phyloP scores from a whole-genome alignment of 2,888 invertebrate species.

The Yponomeuta plumbellus region DNA sequence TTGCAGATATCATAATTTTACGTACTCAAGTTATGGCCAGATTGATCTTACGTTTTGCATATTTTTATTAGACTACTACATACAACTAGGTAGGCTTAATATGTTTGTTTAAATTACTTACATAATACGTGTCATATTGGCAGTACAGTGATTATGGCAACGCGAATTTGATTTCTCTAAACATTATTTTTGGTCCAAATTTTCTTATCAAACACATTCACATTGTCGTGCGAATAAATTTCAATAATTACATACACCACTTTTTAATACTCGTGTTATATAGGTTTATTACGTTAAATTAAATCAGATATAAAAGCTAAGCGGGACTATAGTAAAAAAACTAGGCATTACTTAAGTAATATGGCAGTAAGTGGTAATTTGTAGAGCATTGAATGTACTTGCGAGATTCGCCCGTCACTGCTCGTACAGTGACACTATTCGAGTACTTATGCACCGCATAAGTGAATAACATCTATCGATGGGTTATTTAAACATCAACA shows the following conservation, averaged over 20 bases:
- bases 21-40: slow-evolving; percentile 9
- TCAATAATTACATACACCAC: slow-evolving; percentile 66
- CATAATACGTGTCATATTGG: slow-evolving; percentile 45
- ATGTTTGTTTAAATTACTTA: slow-evolving; percentile 38
- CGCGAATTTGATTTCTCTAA: slow-evolving; percentile 71
- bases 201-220: slow-evolving; percentile 48
- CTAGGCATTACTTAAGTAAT: slow-evolving; percentile 63
- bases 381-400: slow-evolving; percentile 29
- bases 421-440: slow-evolving; percentile 40
- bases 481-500: slow-evolving; percentile 50
- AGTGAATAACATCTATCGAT: slow-evolving; percentile 61
- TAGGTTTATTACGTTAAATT: slow-evolving; percentile 38
- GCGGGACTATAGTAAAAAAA: slow-evolving; percentile 59
- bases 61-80: neutral
- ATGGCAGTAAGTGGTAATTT: slow-evolving; percentile 69
- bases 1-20: slow-evolving; percentile 23
- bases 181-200: slow-evolving; percentile 71
- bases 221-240: slow-evolving; percentile 42
- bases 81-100: slow-evolving; percentile 6
- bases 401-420: slow-evolving; percentile 62
- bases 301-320: slow-evolving; percentile 61
- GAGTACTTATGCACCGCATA: slow-evolving; percentile 45
- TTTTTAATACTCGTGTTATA: slow-evolving; percentile 71
- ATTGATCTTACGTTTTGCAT: slow-evolving; percentile 1
- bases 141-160: slow-evolving; percentile 60